Evolutionary conservation across 2,113 vertebrate genomes (phyloP).

Genomic region (Serilophus lunatus): DNA sequence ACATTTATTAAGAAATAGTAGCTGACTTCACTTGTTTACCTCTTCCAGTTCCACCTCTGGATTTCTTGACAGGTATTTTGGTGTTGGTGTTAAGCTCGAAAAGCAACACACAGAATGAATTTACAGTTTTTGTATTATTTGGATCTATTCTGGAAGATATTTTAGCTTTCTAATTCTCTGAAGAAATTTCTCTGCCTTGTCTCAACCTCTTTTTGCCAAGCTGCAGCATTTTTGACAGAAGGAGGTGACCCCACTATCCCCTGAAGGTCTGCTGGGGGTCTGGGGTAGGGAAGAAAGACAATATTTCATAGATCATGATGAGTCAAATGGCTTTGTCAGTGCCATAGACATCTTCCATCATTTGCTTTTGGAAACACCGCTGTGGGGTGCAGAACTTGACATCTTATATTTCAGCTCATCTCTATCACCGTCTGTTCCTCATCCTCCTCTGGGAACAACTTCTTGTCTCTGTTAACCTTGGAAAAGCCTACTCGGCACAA

Average conservation of each 20-base stretch:
- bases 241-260: not conserved
- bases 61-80: not conserved
- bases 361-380: not conserved
- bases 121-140: not conserved
- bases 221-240: not conserved
- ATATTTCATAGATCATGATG: not conserved
- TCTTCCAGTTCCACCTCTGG: not conserved
- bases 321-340: constrained; percentile 24
- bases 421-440: not conserved
- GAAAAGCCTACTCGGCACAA: not conserved
- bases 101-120: not conserved
- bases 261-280: not conserved
- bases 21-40: not conserved
- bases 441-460: not conserved
- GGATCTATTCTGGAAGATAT: not conserved
- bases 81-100: not conserved
- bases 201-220: not conserved
- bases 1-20: not conserved
- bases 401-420: not conserved
- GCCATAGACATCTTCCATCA: not conserved
- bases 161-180: not conserved
- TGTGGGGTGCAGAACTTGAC: not conserved
- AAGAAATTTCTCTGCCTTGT: not conserved
- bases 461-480: not conserved
- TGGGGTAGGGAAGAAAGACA: not conserved